Conservation (phyloP, 2,113 vertebrate species). For the Rhagologus leucostigma region DNA sequence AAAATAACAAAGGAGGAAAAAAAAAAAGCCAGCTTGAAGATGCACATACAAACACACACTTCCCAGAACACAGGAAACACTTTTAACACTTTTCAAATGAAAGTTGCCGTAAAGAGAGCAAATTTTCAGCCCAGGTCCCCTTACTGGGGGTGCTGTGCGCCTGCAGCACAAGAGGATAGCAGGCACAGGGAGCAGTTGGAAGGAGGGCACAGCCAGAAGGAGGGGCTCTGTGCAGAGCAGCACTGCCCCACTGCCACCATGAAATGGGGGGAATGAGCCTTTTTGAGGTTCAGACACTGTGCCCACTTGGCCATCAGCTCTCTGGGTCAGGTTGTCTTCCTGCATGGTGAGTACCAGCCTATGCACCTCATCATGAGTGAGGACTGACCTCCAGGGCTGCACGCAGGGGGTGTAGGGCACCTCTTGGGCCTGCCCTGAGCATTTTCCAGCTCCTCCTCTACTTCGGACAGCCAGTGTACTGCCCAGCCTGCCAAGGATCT, state of each 20-base stretch:
- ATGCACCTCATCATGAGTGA: fast-evolving
- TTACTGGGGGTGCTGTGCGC: fast-evolving
- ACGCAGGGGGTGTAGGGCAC: fast-evolving
- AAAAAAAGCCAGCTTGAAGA: neutral
- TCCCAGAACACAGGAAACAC: neutral
- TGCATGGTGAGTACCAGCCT: neutral
- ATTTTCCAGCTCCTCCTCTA: neutral
- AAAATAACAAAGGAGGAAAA: neutral
- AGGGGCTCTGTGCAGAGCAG: neutral
- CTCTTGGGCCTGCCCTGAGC: neutral
- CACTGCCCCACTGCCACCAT: neutral
- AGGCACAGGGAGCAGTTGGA: fast-evolving
- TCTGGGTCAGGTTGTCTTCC: neutral
- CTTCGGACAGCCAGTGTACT: neutral
- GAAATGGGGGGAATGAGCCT: neutral
- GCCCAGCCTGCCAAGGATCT: neutral
- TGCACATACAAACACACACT: neutral
- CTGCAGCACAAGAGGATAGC: neutral
- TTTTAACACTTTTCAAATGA: neutral
- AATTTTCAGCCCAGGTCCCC: neutral
- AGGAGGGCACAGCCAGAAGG: neutral
- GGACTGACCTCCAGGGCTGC: neutral
- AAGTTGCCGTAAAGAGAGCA: fast-evolving
- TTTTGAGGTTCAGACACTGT: neutral
- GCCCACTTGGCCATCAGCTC: neutral